Evolutionary conservation across 2,797 vertebrate genomes (phyloP).

Genomic region (Megalops cyprinoides): DNA sequence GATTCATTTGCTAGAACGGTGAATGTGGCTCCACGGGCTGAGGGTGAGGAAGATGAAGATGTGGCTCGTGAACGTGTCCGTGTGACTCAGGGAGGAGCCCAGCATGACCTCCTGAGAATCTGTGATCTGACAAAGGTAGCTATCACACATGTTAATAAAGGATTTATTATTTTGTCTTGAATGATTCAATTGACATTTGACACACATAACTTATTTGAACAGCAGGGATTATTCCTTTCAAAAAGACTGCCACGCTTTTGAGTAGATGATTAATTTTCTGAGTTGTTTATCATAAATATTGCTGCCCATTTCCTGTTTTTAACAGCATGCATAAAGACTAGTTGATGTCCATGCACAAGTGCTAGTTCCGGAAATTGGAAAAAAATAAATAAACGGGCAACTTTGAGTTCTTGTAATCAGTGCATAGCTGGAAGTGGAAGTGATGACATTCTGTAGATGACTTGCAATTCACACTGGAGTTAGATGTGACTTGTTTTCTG

Average conservation of each 20-base stretch:
- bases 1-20: constrained; percentile 72
- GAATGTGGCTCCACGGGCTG: constrained; percentile 69
- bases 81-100: constrained; percentile 79
- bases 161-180: no score
- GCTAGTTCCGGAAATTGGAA: no score
- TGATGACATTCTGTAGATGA: not conserved
- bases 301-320: no score
- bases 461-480: not conserved
- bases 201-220: not conserved
- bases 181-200: not conserved
- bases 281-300: no score
- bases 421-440: not conserved
- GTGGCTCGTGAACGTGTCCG: constrained; percentile 87
- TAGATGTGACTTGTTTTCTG: not conserved
- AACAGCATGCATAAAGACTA: no score
- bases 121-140: constrained; percentile 92
- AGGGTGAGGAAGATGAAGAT: constrained; percentile 87
- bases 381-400: no score
- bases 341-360: no score
- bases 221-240: not conserved
- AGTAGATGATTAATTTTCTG: no score
- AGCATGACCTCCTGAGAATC: constrained; percentile 87
- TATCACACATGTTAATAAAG: not conserved
- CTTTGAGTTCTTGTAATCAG: not conserved
- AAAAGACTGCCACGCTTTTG: no score